Conservation (phyloP, 92 coral and sea anemone species). For the Blastomussa wellsi region DNA sequence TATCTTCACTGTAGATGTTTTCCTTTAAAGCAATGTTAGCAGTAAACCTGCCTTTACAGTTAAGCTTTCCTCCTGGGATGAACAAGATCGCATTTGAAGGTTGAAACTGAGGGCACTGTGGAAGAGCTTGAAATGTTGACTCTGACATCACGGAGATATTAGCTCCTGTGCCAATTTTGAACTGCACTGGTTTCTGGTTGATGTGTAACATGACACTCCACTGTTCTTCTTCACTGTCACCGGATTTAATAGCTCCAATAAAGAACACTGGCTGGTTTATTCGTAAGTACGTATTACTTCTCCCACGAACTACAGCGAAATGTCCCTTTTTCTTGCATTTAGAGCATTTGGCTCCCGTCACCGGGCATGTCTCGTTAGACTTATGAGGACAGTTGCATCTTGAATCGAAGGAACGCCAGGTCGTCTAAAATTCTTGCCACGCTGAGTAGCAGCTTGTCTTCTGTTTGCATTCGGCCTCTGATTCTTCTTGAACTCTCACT, state of each 20-base stretch:
- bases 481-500: conserved; percentile 34
- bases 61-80: conserved; percentile 42
- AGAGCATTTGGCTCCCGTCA: conserved; percentile 45
- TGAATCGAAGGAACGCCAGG: conserved; percentile 4
- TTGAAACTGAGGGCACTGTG: conserved; percentile 37
- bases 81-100: conserved; percentile 31
- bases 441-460: conserved; percentile 8
- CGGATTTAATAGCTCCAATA: conserved; percentile 37
- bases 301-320: conserved; percentile 45
- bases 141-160: conserved; percentile 50
- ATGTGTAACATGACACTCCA: conserved; percentile 53
- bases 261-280: conserved; percentile 32
- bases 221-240: conserved; percentile 35
- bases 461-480: not conserved
- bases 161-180: conserved; percentile 60
- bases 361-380: conserved; percentile 25
- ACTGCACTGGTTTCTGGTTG: conserved; percentile 28
- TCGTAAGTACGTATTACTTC: conserved; percentile 29
- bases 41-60: conserved; percentile 29
- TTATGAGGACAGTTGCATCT: conserved; percentile 34
- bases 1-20: conserved; percentile 2
- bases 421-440: conserved; percentile 19
- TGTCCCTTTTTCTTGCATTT: conserved; percentile 52
- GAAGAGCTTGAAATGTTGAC: conserved; percentile 33
- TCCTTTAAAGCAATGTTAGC: conserved; percentile 8